phyloP scores from a whole-genome alignment of 2,888 invertebrate species.

The Agapostemon virescens region DNA sequence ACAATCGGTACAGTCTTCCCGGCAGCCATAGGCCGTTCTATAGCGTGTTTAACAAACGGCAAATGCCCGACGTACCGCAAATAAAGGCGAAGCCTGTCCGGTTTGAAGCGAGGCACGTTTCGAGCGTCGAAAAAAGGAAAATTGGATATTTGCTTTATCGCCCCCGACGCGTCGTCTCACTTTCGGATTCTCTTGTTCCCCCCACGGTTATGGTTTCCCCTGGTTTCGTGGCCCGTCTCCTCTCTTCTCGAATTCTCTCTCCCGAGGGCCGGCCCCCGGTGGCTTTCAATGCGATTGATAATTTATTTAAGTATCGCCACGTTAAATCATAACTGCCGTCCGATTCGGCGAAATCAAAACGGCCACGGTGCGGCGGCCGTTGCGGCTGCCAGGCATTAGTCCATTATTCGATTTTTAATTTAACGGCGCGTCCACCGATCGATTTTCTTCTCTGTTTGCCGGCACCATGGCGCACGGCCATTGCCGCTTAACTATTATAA shows the following conservation, averaged over 20 bases:
- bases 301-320: constrained; percentile 74
- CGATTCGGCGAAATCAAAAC: constrained; percentile 68
- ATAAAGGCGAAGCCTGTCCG: constrained; percentile 57
- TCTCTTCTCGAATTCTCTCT: constrained; percentile 20
- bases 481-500: constrained; percentile 20
- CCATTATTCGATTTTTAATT: constrained; percentile 69
- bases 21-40: background rate
- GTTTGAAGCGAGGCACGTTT: constrained; percentile 54
- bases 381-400: constrained; percentile 57
- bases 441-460: constrained; percentile 44
- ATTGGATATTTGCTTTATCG: constrained; percentile 69
- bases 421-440: constrained; percentile 48
- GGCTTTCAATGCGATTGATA: constrained; percentile 74
- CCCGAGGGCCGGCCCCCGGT: constrained; percentile 16
- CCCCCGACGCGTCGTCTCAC: constrained; percentile 56
- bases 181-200: constrained; percentile 48
- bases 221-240: background rate
- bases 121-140: constrained; percentile 39
- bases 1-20: background rate
- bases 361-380: constrained; percentile 37
- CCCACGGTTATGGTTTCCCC: constrained; percentile 34
- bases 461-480: background rate
- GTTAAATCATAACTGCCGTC: constrained; percentile 69
- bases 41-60: constrained; percentile 41
- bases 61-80: constrained; percentile 56